Conservation (phyloP, 2,888 invertebrate species). For the Epistrophella euchroma region DNA sequence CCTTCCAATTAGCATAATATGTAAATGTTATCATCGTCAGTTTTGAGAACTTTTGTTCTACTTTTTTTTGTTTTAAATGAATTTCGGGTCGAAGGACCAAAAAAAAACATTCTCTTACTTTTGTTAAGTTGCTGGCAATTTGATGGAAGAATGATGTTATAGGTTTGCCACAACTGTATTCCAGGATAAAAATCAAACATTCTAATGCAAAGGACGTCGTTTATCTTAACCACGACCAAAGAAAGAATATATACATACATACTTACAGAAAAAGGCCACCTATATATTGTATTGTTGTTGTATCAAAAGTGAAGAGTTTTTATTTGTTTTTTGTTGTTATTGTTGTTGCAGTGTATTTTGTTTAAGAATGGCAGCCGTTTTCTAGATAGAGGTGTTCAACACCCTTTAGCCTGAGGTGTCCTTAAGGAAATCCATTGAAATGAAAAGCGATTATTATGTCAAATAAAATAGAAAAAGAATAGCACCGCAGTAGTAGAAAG, state of each 20-base stretch:
- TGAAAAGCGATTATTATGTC: conserved; percentile 83
- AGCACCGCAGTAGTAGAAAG: conserved; percentile 17
- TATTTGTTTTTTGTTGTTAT: not conserved
- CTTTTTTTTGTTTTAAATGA: conserved; percentile 43
- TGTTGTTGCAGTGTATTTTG: not conserved
- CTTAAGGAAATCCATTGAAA: conserved; percentile 79
- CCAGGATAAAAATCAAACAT: conserved; percentile 73
- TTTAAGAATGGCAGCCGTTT: conserved; percentile 4
- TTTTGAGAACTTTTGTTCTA: conserved; percentile 34
- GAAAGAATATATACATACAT: conserved; percentile 1
- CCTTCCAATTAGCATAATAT: conserved; percentile 74
- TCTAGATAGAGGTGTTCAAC: conserved; percentile 15
- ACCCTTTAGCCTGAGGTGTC: conserved; percentile 65
- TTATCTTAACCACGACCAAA: conserved; percentile 57
- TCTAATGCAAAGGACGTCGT: conserved; percentile 75
- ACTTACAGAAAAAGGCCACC: conserved; percentile 28
- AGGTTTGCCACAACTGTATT: conserved; percentile 44
- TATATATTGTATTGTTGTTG: conserved; percentile 9
- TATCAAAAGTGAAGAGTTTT: conserved; percentile 38
- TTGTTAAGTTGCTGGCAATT: conserved; percentile 45
- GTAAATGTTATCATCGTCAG: conserved; percentile 74
- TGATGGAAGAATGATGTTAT: conserved; percentile 74
- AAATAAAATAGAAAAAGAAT: conserved; percentile 78
- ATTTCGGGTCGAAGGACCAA: conserved; percentile 68
- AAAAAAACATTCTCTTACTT: not conserved